These are phyloP conservation scores for Haliclona indistincta DNA, from an alignment of 37 sponge, comb jelly and placozoan species.

Conservation along the genomic window DNA sequence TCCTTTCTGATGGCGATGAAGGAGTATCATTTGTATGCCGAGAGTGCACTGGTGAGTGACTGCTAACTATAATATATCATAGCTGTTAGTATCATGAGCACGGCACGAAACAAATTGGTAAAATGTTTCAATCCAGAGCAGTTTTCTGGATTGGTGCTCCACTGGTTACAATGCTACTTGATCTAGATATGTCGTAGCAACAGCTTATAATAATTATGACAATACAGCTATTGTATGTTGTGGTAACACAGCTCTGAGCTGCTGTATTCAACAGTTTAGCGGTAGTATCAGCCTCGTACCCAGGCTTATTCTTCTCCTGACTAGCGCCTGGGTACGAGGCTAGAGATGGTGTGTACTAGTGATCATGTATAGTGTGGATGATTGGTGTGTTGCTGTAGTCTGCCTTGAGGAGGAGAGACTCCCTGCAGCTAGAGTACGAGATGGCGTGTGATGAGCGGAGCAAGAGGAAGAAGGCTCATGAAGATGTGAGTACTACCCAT, in stretches of 20 bases:
- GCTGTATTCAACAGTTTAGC: too few relatives aligned
- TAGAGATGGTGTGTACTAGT: not conserved
- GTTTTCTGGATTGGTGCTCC: too few relatives aligned
- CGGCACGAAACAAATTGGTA: too few relatives aligned
- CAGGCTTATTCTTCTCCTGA: too few relatives aligned
- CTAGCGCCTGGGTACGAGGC: too few relatives aligned
- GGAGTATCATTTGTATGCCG: conserved; percentile 76
- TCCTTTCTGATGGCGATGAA: conserved; percentile 33
- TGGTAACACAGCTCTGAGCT: too few relatives aligned
- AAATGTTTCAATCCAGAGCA: too few relatives aligned
- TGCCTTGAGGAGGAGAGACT: conserved; percentile 53
- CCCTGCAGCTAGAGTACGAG: conserved; percentile 64
- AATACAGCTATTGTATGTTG: not conserved
- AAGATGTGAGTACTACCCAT: conserved; percentile 41
- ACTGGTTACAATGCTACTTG: too few relatives aligned
- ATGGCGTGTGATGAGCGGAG: conserved; percentile 47
- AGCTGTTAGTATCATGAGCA: not conserved
- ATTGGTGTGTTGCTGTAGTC: conserved; percentile 28
- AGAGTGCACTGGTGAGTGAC: conserved; percentile 59
- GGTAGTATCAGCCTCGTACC: too few relatives aligned
- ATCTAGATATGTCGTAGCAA: too few relatives aligned
- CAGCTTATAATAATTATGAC: too few relatives aligned
- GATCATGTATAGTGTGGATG: too few relatives aligned
- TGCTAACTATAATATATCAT: not conserved
- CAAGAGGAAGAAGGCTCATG: conserved; percentile 54